Base-by-base conservation (phyloP, 2,797 vertebrate species). In the Tapirus indicus region DNA sequence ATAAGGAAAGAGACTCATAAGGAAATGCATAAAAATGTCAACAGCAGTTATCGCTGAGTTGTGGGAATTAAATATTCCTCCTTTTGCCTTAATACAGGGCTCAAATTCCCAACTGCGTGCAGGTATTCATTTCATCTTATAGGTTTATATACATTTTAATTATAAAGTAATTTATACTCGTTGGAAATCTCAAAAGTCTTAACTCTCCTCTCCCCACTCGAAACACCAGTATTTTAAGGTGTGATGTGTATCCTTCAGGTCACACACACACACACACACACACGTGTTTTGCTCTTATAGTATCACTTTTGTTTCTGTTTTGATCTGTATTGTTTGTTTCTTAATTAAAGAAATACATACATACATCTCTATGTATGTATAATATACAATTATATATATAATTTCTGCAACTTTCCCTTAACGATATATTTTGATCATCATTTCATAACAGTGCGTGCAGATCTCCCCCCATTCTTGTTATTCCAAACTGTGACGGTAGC, bases 71-170 rank as follows among this genome's bases (percentile, higher is more conserved):
- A 94, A 86, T 54, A 75, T 21, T 89, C 86, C 68, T 69, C 91
- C 80, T 79, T 88, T 79, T 66, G 86, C 92, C 87, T 89, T 35
- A 86, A 41, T 6, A n/a, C 54, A 2, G 44, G 54, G 44, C 90
- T 77, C 69, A 3, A 35, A 6, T 60, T 82, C 94, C 82, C 88
- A 69, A n/a, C 90, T 56, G 10, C 88, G 85, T 78, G 90, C 8
- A 64, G 60, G 66, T 69, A 90, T 84, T 91, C 84, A 72, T 60
- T 91, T 87, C 95, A 14, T 66, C 92, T 92, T 93, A 94, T 49
- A 91, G 80, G 83, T 69, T 86, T 91, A n/a, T 56, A 85, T 62
- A 68, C n/a, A 47, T 94, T 96, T 97, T 98, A 97, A 97, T 97
- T 94, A 95, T 64, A 66, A 85, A 87, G 94, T 91, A 92, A 94